A percentile compares a stretch with the other conserved stretches of the same genome.
Evolutionary conservation across 2,888 invertebrate genomes (phyloP).

Genomic region (Amblyjoppa proteus): DNA sequence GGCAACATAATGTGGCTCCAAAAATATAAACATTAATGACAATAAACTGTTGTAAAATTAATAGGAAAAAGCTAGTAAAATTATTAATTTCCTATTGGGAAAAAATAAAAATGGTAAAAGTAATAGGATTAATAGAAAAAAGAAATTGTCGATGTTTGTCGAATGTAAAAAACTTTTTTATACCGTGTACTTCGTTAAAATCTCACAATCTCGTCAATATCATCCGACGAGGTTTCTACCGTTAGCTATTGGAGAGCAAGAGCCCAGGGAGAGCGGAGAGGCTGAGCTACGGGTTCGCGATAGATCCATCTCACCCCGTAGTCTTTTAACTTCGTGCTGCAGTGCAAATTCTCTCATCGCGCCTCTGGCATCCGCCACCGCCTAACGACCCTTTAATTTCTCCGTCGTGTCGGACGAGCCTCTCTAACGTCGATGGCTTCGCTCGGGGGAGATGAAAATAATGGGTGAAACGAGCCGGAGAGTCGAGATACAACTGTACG

Average conservation of each 20-base stretch:
- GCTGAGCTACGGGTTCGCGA: constrained; percentile 61
- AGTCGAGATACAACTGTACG: not conserved
- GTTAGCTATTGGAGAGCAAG: constrained; percentile 41
- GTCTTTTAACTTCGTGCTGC: constrained; percentile 21
- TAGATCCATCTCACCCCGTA: constrained; percentile 9
- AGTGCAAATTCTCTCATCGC: constrained; percentile 41
- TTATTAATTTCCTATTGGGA: too few relatives aligned
- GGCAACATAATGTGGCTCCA: too few relatives aligned
- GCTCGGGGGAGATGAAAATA: constrained; percentile 7
- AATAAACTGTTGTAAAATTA: too few relatives aligned
- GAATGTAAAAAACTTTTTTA: too few relatives aligned
- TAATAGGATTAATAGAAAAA: too few relatives aligned
- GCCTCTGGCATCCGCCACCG: constrained; percentile 28
- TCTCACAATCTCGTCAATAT: too few relatives aligned
- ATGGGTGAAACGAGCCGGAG: not conserved
- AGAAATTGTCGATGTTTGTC: too few relatives aligned
- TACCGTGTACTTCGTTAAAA: too few relatives aligned
- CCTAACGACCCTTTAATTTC: constrained; percentile 57
- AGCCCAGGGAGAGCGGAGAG: constrained; percentile 69
- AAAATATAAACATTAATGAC: too few relatives aligned
- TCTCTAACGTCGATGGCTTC: constrained; percentile 15
- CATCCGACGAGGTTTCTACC: not conserved
- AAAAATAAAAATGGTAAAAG: too few relatives aligned
- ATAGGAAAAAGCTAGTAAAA: too few relatives aligned
- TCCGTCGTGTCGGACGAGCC: constrained; percentile 20